phyloP scores from a whole-genome alignment of 2,888 invertebrate species.

The Ophion ellenae region DNA sequence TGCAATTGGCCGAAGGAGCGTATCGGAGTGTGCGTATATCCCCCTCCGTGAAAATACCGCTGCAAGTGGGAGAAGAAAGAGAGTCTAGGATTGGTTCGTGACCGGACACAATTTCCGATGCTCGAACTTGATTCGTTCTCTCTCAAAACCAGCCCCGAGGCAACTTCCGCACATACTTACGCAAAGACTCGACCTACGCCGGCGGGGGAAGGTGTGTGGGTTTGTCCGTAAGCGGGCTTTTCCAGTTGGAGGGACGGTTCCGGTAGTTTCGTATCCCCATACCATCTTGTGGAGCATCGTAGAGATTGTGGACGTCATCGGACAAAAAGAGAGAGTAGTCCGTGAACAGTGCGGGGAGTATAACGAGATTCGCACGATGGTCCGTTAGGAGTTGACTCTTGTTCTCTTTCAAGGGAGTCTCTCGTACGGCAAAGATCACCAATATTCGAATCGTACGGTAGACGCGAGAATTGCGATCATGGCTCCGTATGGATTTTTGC shows the following conservation, averaged over 20 bases:
- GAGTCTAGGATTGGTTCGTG: background rate
- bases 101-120: background rate
- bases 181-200: no score
- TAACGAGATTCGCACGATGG: background rate
- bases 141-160: background rate
- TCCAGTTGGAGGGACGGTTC: background rate
- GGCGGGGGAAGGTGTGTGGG: no score
- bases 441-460: background rate
- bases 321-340: conserved; percentile 23
- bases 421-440: background rate
- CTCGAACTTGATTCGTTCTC: background rate
- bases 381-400: background rate
- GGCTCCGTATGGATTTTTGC: conserved; percentile 55
- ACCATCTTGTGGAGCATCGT: background rate
- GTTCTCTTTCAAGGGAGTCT: background rate
- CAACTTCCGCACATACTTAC: no score
- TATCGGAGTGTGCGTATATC: no score
- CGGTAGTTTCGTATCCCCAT: conserved; percentile 9
- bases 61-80: background rate
- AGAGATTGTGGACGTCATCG: conserved; percentile 52
- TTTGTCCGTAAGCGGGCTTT: background rate
- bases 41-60: background rate
- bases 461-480: conserved; percentile 34
- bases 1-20: no score
- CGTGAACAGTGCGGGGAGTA: conserved; percentile 1